Evolutionary conservation across 1,140 invertebrate genomes (phyloP).

Genomic region (Physella acuta): DNA sequence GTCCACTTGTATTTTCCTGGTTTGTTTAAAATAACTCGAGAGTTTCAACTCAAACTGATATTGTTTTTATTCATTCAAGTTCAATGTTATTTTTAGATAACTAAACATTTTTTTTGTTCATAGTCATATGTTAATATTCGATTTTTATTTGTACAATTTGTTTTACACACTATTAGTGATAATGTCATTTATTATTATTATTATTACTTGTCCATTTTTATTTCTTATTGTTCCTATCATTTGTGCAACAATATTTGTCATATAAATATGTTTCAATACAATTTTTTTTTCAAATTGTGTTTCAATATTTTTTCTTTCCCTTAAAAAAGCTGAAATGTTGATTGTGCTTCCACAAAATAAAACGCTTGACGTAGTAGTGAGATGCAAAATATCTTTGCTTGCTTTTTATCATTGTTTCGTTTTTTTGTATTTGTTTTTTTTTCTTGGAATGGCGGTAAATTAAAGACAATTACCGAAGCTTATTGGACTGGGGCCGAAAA

Average conservation of each 20-base stretch:
- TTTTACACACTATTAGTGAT: background rate
- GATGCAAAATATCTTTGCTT: too few species aligned
- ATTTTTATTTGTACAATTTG: background rate
- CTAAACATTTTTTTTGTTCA: too few species aligned
- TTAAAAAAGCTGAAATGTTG: background rate
- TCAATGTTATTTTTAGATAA: too few species aligned
- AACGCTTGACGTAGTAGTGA: background rate
- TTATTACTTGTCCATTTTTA: background rate
- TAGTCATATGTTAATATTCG: background rate
- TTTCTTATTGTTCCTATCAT: background rate
- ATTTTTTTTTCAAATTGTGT: slow-evolving; percentile 1
- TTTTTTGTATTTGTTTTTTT: too few species aligned
- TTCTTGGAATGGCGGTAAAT: too few species aligned
- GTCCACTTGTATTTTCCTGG: too few species aligned
- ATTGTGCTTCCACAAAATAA: background rate
- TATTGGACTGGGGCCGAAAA: too few species aligned
- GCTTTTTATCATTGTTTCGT: too few species aligned
- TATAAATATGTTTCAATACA: background rate
- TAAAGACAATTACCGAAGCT: too few species aligned
- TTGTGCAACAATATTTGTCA: background rate
- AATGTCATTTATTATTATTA: background rate
- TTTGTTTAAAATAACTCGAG: too few species aligned
- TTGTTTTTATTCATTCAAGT: too few species aligned
- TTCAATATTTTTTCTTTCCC: background rate
- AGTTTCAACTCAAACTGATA: too few species aligned